Percentiles rank a stretch among this genome's conserved stretches.
These are phyloP conservation scores for Mormyrus lacerda DNA, from an alignment of 2,113 vertebrate species.

Conservation along the genomic window DNA sequence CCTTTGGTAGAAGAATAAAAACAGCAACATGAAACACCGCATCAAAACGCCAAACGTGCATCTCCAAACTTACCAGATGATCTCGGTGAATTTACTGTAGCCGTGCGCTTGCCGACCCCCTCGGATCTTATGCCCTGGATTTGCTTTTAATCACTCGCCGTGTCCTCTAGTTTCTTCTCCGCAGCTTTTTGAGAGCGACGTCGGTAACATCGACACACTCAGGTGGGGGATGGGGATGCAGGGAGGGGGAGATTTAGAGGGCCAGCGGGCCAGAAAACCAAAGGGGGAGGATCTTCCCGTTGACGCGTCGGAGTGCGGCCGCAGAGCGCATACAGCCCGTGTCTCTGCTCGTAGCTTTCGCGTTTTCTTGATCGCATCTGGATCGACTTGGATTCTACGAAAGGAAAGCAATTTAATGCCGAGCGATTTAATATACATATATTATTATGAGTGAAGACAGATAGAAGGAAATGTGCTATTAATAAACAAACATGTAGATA, in stretches of 20 bases:
- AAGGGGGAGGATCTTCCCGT: not conserved
- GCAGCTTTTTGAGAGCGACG: slow-evolving; percentile 26
- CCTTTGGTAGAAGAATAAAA: not conserved
- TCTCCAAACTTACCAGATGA: not conserved
- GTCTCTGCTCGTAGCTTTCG: not conserved
- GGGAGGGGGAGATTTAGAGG: slow-evolving; percentile 1
- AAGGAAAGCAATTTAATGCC: not conserved
- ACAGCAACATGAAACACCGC: not conserved
- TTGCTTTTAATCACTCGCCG: not conserved
- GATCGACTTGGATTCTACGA: not conserved
- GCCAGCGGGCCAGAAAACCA: slow-evolving; percentile 11
- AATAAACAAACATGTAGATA: not conserved
- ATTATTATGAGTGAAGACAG: not conserved
- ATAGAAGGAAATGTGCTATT: not conserved
- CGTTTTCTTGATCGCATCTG: not conserved
- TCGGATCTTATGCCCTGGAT: not conserved
- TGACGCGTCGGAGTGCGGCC: slow-evolving; percentile 14
- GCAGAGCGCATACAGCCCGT: not conserved
- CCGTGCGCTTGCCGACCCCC: not conserved
- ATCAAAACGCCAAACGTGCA: not conserved
- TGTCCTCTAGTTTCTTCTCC: slow-evolving; percentile 7
- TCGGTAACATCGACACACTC: slow-evolving; percentile 38
- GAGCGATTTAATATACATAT: not conserved
- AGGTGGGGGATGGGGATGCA: slow-evolving; percentile 31
- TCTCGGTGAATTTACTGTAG: not conserved